Base-by-base conservation (phyloP, 2,888 invertebrate genomes). In the Venusia cambrica region DNA sequence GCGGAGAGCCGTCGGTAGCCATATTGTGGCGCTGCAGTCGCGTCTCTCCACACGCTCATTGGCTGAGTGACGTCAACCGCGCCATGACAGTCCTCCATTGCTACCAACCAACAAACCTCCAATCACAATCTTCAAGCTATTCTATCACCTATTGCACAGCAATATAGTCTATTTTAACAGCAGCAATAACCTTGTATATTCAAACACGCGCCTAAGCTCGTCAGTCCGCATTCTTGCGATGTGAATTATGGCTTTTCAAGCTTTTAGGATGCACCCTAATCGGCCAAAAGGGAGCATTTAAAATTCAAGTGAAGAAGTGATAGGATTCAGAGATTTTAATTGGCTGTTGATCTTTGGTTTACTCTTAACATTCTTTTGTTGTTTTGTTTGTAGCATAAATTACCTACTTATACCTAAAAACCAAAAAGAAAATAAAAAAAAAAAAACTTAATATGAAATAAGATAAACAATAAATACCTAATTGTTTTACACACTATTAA, bases 241-340 rank as follows among this genome's bases (percentile, higher is more conserved):
- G 65, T 66, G 72, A 74, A 71, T 83, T 84, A 83, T 85, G 75
- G 73, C 70, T 72, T 73, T 75, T 62, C 79, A 77, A 73, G 74
- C 83, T 80, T 79, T 85, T 83, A 80, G 73, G 78, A 84, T 84
- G 79, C 81, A 83, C 76, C 81, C 78, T 81, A 81, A 79, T 80
- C 78, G 75, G 64, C 64, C 63, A 60, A 71, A 54, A 66, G 76
- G 76, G 73, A 72, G 67, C 72, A 62, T 76, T 81, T 73, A 66
- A 77, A 80, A 71, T 76, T 69, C 71, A 67, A 75, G 72, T 70
- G 73, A 76, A 57, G 72, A 66, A 70, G 63, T 67, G 72, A 75
- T 70, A 72, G 68, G 62, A 70, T 40, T 72, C 63, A 77, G 62
- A 76, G 70, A 77, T 78, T 76, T 77, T 77, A 77, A 80, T 79